A percentile compares a stretch with the other conserved stretches of the same genome.
These are phyloP conservation scores for Eleutherodactylus coqui DNA, from an alignment of 2,797 vertebrate species.

Conservation along the genomic window DNA sequence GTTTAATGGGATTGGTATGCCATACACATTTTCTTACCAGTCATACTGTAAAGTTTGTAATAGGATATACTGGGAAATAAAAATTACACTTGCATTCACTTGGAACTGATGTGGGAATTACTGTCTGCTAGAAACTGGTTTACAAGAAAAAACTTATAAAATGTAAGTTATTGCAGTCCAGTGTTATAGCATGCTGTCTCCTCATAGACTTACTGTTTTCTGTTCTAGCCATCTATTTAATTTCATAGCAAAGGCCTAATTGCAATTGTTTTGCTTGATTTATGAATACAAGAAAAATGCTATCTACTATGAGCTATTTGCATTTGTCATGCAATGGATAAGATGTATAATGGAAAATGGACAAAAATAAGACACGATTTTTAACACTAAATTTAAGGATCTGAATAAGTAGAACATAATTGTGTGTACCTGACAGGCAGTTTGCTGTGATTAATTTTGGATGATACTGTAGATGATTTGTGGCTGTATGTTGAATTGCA, in stretches of 20 bases:
- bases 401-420: background rate
- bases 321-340: background rate
- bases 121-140: background rate
- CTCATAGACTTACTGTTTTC: background rate
- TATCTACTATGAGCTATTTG: background rate
- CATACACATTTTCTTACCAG: background rate
- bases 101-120: conserved; percentile 33
- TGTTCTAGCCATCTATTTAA: background rate
- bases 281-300: background rate
- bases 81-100: conserved; percentile 29
- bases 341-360: background rate
- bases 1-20: background rate
- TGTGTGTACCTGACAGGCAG: background rate
- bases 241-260: background rate
- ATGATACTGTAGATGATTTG: too few species aligned
- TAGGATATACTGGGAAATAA: conserved; percentile 33
- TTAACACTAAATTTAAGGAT: background rate
- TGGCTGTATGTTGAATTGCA: too few species aligned
- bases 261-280: background rate
- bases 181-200: background rate
- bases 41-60: conserved; percentile 6
- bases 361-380: background rate
- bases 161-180: background rate
- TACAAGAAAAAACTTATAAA: background rate
- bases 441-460: background rate